A percentile compares a stretch with the other conserved stretches of the same genome.
These are phyloP conservation scores for Muscidifurax raptorellus DNA, from an alignment of 1,140 invertebrate species.

Conservation along the genomic window DNA sequence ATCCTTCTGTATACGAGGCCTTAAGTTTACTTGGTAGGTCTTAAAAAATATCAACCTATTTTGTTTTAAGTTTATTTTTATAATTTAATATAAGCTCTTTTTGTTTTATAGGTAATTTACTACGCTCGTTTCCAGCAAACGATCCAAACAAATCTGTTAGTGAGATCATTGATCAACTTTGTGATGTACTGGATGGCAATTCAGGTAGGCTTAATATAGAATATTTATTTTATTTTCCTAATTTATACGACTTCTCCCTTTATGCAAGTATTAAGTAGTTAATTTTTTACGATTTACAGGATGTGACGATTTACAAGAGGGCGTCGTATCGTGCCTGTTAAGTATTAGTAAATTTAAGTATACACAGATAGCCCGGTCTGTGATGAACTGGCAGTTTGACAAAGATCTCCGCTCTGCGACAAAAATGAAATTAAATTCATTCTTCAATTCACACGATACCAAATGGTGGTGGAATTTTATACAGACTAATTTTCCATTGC, in stretches of 20 bases:
- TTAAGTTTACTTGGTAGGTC: conserved; percentile 65
- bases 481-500: conserved; percentile 14
- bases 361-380: conserved; percentile 47
- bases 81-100: conserved; percentile 23
- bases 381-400: conserved; percentile 65
- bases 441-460: conserved; percentile 52
- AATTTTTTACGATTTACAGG: conserved; percentile 52
- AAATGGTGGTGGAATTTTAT: conserved; percentile 59
- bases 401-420: conserved; percentile 54
- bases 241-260: background rate
- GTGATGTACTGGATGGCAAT: conserved; percentile 58
- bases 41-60: conserved; percentile 27
- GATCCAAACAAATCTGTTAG: conserved; percentile 56
- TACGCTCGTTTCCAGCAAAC: conserved; percentile 61
- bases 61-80: conserved; percentile 18
- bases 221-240: too few species aligned
- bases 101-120: conserved; percentile 62
- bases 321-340: conserved; percentile 64
- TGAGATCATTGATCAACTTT: conserved; percentile 63
- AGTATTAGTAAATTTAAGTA: conserved; percentile 61
- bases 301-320: conserved; percentile 65
- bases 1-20: conserved; percentile 59
- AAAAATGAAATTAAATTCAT: conserved; percentile 56
- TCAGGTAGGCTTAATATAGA: conserved; percentile 58
- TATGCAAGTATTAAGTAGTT: background rate